A percentile compares a stretch with the other conserved stretches of the same genome.
Evolutionary conservation across 2,888 invertebrate species (phyloP).

Genomic region (Tenthredo amoena): DNA sequence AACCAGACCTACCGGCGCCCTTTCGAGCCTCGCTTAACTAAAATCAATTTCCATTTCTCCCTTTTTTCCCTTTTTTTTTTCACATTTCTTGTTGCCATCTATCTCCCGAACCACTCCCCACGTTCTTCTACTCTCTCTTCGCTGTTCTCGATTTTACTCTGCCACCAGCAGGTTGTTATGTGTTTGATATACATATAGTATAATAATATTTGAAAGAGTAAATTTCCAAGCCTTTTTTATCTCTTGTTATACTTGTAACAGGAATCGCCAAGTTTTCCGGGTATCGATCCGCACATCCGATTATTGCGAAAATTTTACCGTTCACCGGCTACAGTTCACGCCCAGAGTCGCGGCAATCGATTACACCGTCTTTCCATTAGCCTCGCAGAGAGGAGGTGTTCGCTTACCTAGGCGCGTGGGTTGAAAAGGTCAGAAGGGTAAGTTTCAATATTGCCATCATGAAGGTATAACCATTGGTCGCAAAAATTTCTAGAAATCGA

Average conservation of each 20-base stretch:
- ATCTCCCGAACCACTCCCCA: not conserved
- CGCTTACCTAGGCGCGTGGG: constrained; percentile 16
- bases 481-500: not conserved
- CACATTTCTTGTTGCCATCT: constrained; percentile 33
- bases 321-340: not conserved
- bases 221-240: not conserved
- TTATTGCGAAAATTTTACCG: constrained; percentile 22
- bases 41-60: constrained; percentile 53
- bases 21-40: constrained; percentile 44
- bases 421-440: constrained; percentile 2
- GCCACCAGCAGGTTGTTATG: constrained; percentile 23
- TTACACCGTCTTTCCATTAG: constrained; percentile 52
- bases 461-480: not conserved
- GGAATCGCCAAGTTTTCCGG: not conserved
- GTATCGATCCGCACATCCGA: constrained; percentile 13
- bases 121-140: not conserved
- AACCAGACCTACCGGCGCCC: constrained; percentile 40
- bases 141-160: constrained; percentile 9
- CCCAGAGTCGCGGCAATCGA: constrained; percentile 27
- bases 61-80: constrained; percentile 3
- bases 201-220: not conserved
- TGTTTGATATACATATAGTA: not conserved
- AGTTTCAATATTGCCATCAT: constrained; percentile 7
- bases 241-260: not conserved
- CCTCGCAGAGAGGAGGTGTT: constrained; percentile 20